Percentiles rank a stretch among this genome's conserved stretches.
Conservation (phyloP, 2,888 invertebrate species). For the Glaucopsyche alexis region DNA sequence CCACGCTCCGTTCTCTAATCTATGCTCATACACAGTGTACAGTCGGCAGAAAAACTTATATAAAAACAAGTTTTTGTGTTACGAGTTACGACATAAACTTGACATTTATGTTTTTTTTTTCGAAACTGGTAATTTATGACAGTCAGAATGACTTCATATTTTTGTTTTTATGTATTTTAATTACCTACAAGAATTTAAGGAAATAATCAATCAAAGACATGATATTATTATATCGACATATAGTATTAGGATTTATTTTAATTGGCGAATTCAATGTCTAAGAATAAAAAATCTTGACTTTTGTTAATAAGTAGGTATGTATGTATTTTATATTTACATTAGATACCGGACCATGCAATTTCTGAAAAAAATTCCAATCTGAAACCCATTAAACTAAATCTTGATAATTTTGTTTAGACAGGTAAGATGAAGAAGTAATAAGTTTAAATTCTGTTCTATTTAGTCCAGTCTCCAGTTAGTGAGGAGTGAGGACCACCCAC, state of each 20-base stretch:
- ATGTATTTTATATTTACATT: too few species aligned
- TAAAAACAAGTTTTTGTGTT: not conserved
- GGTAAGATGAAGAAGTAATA: too few species aligned
- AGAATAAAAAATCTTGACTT: not conserved
- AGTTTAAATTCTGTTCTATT: not conserved
- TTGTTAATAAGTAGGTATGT: too few species aligned
- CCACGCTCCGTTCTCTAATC: not conserved
- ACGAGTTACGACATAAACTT: not conserved
- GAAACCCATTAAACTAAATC: not conserved
- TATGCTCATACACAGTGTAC: not conserved
- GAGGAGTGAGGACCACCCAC: not conserved
- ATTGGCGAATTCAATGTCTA: not conserved
- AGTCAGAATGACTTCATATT: constrained; percentile 4
- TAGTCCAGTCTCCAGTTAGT: not conserved
- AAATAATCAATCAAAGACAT: not conserved
- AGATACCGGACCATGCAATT: too few species aligned
- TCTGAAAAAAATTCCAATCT: too few species aligned
- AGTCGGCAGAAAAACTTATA: not conserved
- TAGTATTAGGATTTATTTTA: not conserved
- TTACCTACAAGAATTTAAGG: not conserved
- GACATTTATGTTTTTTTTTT: not conserved
- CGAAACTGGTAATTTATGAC: not conserved
- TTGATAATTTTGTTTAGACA: not conserved
- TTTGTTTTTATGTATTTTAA: constrained; percentile 10
- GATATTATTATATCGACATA: not conserved